A percentile compares a stretch with the other conserved stretches of the same genome.
Evolutionary conservation across 2,888 invertebrate species (phyloP).

Genomic region (Erebia epiphron): DNA sequence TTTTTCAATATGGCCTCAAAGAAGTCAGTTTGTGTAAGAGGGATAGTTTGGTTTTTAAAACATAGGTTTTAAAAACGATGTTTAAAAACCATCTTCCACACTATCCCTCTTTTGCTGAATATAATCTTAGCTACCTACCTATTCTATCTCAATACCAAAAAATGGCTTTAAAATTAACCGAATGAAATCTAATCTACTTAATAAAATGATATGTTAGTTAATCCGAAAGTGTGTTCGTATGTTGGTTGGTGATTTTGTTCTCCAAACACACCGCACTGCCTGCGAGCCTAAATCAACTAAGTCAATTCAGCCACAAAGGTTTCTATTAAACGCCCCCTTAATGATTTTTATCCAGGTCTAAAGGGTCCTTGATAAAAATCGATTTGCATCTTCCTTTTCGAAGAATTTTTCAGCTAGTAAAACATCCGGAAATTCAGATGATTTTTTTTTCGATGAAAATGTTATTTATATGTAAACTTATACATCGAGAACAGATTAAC

Average conservation of each 20-base stretch:
- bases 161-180: no score
- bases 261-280: background rate
- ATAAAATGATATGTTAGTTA: background rate
- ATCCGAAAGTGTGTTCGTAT: background rate
- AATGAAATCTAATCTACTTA: no score
- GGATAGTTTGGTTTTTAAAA: background rate
- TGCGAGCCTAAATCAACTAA: no score
- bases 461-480: slow-evolving; percentile 5
- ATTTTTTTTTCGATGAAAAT: slow-evolving; percentile 3
- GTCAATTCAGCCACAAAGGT: no score
- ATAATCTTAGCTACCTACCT: background rate
- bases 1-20: background rate
- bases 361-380: no score
- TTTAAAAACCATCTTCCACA: no score
- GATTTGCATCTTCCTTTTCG: no score
- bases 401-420: background rate
- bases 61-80: no score
- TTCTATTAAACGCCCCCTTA: no score
- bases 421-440: background rate
- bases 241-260: background rate
- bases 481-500: slow-evolving; percentile 16
- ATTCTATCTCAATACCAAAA: background rate
- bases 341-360: no score
- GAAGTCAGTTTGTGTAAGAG: background rate
- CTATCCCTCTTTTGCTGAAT: background rate